Evolutionary conservation across 2,113 vertebrate genomes (phyloP).

Genomic region (Pitta sordida): DNA sequence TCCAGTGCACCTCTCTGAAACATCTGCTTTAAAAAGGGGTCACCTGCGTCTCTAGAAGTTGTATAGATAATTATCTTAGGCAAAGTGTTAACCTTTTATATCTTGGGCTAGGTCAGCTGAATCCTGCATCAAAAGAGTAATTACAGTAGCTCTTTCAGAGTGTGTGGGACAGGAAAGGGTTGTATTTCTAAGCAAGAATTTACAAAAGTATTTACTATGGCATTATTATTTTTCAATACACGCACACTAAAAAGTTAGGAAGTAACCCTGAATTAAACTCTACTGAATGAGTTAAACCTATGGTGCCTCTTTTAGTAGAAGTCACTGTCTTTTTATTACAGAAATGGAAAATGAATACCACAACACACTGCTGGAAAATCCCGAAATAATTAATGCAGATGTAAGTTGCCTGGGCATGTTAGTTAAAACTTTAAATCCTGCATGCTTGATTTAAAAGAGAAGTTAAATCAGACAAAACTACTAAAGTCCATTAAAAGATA

Average conservation of each 20-base stretch:
- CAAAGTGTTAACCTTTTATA: neutral
- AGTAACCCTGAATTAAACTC: neutral
- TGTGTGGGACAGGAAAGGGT: neutral
- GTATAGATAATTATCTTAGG: neutral
- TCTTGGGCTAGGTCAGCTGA: neutral
- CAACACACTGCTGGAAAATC: conserved; percentile 13
- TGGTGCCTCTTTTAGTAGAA: neutral
- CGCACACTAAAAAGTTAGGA: neutral
- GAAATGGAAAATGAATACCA: neutral
- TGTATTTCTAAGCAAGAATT: neutral
- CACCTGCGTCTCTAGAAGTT: neutral
- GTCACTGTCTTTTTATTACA: neutral
- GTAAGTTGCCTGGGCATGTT: conserved; percentile 2
- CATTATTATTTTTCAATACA: neutral
- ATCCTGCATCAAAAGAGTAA: neutral
- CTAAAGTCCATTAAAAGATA: neutral
- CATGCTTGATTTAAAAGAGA: neutral
- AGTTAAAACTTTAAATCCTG: neutral
- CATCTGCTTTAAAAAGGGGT: neutral
- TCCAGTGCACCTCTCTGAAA: neutral
- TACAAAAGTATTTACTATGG: neutral
- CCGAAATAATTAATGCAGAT: neutral
- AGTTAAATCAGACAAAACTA: neutral
- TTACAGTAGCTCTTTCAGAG: neutral
- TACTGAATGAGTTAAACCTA: neutral